Evolutionary conservation across 2,797 vertebrate species (phyloP).

Genomic region (Pempheris klunzingeri): DNA sequence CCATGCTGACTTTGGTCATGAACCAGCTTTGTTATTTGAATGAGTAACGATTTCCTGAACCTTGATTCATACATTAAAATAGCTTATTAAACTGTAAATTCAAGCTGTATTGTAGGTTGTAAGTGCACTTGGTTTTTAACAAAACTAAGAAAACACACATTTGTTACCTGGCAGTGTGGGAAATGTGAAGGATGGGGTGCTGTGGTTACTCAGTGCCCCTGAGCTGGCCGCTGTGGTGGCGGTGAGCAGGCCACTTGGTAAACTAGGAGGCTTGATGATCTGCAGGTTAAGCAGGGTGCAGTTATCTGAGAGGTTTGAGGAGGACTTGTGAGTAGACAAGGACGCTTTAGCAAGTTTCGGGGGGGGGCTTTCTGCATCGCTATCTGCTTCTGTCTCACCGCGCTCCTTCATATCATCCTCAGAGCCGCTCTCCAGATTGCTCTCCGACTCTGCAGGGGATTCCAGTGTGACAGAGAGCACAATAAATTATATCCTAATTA

Average conservation of each 20-base stretch:
- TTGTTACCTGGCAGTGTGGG: constrained; percentile 87
- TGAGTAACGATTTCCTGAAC: constrained; percentile 17
- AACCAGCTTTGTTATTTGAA: not conserved
- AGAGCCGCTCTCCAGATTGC: constrained; percentile 93
- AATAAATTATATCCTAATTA: constrained; percentile 40
- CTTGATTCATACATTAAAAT: not conserved
- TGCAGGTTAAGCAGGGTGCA: constrained; percentile 88
- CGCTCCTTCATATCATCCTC: constrained; percentile 91
- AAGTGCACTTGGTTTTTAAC: constrained; percentile 1
- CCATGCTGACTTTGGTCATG: not conserved
- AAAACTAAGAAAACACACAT: constrained; percentile 1
- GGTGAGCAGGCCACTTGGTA: constrained; percentile 59
- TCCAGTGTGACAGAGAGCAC: constrained; percentile 12
- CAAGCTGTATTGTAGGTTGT: not conserved
- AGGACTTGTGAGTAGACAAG: constrained; percentile 84
- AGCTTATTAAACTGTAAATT: constrained; percentile 14
- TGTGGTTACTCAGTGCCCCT: constrained; percentile 83
- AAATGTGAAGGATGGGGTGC: constrained; percentile 81
- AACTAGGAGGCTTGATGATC: constrained; percentile 84
- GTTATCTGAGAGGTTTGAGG: constrained; percentile 74
- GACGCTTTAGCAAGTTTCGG: constrained; percentile 84
- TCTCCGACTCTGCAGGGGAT: constrained; percentile 89
- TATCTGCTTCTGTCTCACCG: constrained; percentile 89
- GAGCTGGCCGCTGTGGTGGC: constrained; percentile 82
- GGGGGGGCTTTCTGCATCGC: constrained; percentile 86